Conservation (phyloP, 2,113 vertebrate species). For the Morphnarchus princeps region DNA sequence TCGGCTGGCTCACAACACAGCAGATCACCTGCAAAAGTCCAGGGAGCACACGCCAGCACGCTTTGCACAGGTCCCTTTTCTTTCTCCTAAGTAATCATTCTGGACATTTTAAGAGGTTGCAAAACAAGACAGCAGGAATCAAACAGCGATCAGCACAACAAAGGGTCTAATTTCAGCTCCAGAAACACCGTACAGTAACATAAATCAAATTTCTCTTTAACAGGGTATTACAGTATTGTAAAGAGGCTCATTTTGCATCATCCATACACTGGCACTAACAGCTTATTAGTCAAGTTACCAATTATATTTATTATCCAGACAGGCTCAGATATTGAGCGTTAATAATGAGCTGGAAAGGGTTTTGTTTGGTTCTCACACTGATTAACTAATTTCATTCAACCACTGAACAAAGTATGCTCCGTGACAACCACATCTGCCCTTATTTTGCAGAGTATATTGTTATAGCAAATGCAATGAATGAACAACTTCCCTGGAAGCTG, state of each 20-base stretch:
- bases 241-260: not conserved
- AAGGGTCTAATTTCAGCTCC: not conserved
- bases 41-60: accelerated
- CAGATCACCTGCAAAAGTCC: not conserved
- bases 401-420: accelerated
- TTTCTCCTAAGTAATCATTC: accelerated
- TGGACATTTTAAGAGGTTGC: not conserved
- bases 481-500: not conserved
- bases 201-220: not conserved
- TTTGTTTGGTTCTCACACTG: not conserved
- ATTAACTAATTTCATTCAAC: not conserved
- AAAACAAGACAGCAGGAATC: accelerated
- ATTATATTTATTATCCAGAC: not conserved
- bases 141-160: not conserved
- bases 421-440: not conserved
- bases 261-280: not conserved
- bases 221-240: too few relatives aligned
- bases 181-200: not conserved
- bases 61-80: too few relatives aligned
- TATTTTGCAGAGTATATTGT: accelerated
- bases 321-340: not conserved
- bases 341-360: not conserved
- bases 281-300: not conserved
- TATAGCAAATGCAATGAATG: accelerated
- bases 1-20: accelerated